Base-by-base conservation (phyloP, 1,140 invertebrate genomes). In the Oscheius sp. region DNA sequence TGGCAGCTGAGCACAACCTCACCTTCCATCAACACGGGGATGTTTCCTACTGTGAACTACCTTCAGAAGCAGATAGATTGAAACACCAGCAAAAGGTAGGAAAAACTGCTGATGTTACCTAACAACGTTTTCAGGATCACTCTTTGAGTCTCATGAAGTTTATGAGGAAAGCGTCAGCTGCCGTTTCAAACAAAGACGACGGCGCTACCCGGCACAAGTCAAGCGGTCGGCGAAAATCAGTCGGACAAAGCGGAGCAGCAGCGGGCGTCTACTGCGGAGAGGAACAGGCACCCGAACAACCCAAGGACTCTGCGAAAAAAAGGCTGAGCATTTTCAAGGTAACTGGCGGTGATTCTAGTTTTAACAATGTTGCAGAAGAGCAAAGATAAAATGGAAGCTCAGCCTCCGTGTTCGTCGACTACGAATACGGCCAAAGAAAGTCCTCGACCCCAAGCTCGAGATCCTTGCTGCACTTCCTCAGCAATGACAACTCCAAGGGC, bases 11-110 rank as follows among this genome's bases (percentile, higher is more conserved):
- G 29, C 67, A 68, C 42, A 67, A 72, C 29, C 59, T 81, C 36
- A 74, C 80, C 28, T 81, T 83, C 76, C 81, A 83, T 75, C 80
- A 81, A 45, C 81, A 81, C 26, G 80, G 80, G 38, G 80, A 81
- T 66, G 73, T 83, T 26, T 77, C 77, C 32, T 81, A 82, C 66
- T 81, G 74, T 65, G 80, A 83, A 68, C 36, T 81, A 35, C 72
- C 80, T 18, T 61, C 73, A 20, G 80, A 81, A 31, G 68, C 59
- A 20, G 55, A 61, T 42, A 52, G 59, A 42, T n/a, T 42, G 34
- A 38, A 31, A 42, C 62, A 71, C 64, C 69, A 71, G 64, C 62
- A 71, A 71, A 63, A 71, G 42, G 69, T 63, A 69, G 2, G 18
- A 7, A 4, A 3, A 29, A 2, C 23, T 2, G 20, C 4, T 2